Evolutionary conservation across 2,888 invertebrate species (phyloP), one percentile per base, ranked within the genome.

Genomic region (Brachyptera risi): DNA sequence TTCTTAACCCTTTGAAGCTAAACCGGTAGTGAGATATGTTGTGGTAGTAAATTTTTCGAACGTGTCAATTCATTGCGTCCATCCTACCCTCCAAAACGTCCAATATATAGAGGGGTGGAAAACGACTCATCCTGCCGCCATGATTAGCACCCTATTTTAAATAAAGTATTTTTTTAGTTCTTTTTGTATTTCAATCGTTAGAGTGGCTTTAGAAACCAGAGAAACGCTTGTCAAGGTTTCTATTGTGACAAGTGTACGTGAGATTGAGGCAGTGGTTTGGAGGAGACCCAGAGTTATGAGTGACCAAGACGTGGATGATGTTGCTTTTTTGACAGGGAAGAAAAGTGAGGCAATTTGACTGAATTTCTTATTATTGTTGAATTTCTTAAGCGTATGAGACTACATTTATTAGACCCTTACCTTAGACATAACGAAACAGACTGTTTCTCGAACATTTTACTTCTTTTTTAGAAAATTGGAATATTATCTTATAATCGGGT

Each of bases 241-340:
- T 69, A 73, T 76, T 68, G 76, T 76, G 66, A 74, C 73, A 69
- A 75, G 76, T 68, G 73, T 73, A 68, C 72, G 74, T 66, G 76
- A 75, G 72, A 71, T 78, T 68, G 76, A 78, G 71, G 75, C 77
- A 67, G 77, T 78, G 71, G 76, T 78, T 70, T 77, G 77, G 77
- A 73, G 76, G 47, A 40, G 65, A 51, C 51, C 58, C 21, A 61
- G 47, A 63, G 65, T 65, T 82, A 89, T 92, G 92, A 91, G 90
- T 77, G 92, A 93, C 74, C 91, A 90, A 75, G 93, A 93, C 79
- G 84, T 93, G 73, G 93, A 93, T 75, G 93, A 93, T 80, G 92
- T 92, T 72, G 92, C 93, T 65, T 93, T 93, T 80, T 80, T 93
- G 76, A 92, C 92, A 80, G 92, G 92, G 27, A 24, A 21, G 9